phyloP scores from a whole-genome alignment of 2,113 vertebrate genomes.

The Bambusicola thoracicus region DNA sequence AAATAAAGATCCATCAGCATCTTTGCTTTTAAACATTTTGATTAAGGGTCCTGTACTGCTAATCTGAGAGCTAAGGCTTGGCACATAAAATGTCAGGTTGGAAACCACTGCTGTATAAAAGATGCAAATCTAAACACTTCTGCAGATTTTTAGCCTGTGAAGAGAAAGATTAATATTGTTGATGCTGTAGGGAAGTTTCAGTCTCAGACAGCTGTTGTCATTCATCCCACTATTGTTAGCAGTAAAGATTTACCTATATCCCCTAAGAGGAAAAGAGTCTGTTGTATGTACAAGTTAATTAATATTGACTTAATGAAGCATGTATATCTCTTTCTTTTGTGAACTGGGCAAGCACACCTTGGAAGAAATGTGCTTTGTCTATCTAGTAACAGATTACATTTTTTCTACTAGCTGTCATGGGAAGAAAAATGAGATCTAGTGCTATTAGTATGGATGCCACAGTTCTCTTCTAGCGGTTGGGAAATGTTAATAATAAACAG shows the following conservation, averaged over 20 bases:
- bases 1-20: neutral
- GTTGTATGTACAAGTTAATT: neutral
- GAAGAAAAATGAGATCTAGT: constrained; percentile 19
- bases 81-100: neutral
- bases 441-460: neutral
- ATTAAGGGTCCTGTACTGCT: neutral
- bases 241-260: neutral
- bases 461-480: neutral
- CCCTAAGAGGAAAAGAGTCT: neutral
- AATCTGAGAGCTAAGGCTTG: neutral
- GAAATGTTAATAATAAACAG: neutral
- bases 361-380: neutral
- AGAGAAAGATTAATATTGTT: neutral
- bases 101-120: neutral
- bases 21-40: neutral
- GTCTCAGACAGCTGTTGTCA: neutral
- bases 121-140: neutral
- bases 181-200: neutral
- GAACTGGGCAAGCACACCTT: neutral
- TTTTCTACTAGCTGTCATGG: neutral
- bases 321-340: neutral
- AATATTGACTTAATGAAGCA: neutral
- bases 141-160: neutral
- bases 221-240: neutral
- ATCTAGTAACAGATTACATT: neutral